phyloP scores from a whole-genome alignment of 2,888 invertebrate genomes.

The Morpho achilles region DNA sequence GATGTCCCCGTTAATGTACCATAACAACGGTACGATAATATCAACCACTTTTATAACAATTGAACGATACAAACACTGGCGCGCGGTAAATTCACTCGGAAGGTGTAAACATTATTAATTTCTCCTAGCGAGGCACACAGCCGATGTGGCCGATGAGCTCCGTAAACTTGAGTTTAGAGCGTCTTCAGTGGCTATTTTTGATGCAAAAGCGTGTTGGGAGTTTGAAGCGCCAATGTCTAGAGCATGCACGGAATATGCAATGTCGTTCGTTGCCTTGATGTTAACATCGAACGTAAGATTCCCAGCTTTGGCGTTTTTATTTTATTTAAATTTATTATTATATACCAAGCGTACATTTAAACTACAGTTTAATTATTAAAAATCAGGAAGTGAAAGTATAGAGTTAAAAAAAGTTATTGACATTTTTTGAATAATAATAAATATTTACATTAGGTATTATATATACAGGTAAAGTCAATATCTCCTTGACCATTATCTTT shows the following conservation, averaged over 20 bases:
- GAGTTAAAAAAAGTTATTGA: too few relatives aligned
- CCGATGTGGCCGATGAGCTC: slow-evolving; percentile 59
- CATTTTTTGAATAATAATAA: too few relatives aligned
- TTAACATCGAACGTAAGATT: slow-evolving; percentile 40
- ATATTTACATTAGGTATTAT: too few relatives aligned
- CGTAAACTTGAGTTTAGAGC: slow-evolving; percentile 69
- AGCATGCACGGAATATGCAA: slow-evolving; percentile 79
- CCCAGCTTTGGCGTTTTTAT: slow-evolving; percentile 15
- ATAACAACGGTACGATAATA: slow-evolving; percentile 43
- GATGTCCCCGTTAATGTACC: slow-evolving; percentile 43
- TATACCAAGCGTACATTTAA: too few relatives aligned
- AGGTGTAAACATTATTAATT: slow-evolving; percentile 33
- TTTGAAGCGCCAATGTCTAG: slow-evolving; percentile 76
- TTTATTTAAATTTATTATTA: neutral
- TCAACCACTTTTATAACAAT: slow-evolving; percentile 32
- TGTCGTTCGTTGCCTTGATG: slow-evolving; percentile 71
- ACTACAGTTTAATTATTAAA: too few relatives aligned
- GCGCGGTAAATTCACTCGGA: slow-evolving; percentile 26
- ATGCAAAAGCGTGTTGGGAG: slow-evolving; percentile 74
- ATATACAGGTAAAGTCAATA: too few relatives aligned
- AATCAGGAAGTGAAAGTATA: too few relatives aligned
- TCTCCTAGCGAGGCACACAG: slow-evolving; percentile 42
- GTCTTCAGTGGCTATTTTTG: slow-evolving; percentile 77
- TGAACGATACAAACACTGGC: slow-evolving; percentile 25
- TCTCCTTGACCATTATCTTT: too few relatives aligned